A percentile compares a stretch with the other conserved stretches of the same genome.
These are phyloP conservation scores for Anguilla rostrata DNA, from an alignment of 2,113 vertebrate species.

Conservation along the genomic window DNA sequence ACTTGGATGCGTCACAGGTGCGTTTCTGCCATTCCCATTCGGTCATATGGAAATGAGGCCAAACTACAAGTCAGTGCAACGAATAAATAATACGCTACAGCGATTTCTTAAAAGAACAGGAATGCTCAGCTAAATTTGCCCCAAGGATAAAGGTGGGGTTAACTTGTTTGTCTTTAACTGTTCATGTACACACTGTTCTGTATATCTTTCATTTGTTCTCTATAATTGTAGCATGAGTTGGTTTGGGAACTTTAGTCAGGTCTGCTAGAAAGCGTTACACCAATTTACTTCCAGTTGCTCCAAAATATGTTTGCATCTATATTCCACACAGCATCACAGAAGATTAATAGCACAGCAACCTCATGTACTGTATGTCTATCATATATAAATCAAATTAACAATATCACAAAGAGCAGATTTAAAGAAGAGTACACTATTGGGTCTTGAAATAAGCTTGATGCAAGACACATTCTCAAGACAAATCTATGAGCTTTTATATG, in stretches of 20 bases:
- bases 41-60: not conserved
- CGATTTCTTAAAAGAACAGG: not conserved
- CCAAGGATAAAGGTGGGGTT: constrained; percentile 3
- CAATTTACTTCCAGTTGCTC: not conserved
- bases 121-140: not conserved
- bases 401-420: not conserved
- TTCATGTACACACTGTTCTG: not conserved
- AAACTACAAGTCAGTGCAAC: constrained; percentile 22
- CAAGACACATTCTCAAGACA: no score
- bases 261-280: not conserved
- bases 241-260: not conserved
- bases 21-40: not conserved
- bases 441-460: no score
- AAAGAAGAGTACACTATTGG: not conserved
- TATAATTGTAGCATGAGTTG: not conserved
- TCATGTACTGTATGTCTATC: no score
- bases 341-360: not conserved
- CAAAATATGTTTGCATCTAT: not conserved
- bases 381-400: no score
- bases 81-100: constrained; percentile 6
- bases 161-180: not conserved
- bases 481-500: no score
- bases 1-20: not conserved
- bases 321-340: not conserved
- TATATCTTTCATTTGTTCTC: not conserved